Conservation (phyloP, 1,140 invertebrate genomes). For the Drosophila mojavensis region DNA sequence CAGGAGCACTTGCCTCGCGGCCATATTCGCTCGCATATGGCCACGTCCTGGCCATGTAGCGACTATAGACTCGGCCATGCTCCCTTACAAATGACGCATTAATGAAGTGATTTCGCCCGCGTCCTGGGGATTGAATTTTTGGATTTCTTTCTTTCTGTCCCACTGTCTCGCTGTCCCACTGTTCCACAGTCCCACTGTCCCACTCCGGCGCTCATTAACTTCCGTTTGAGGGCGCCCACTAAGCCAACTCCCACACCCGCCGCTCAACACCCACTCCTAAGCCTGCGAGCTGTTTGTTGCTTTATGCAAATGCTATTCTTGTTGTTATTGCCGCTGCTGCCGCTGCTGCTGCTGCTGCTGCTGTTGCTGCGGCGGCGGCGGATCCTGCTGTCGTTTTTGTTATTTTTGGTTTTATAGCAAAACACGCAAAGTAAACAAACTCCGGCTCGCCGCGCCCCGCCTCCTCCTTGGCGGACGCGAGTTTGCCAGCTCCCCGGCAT, state of each 20-base stretch:
- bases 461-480: slow-evolving; percentile 9
- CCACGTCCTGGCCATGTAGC: slow-evolving; percentile 36
- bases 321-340: slow-evolving; percentile 67
- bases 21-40: slow-evolving; percentile 62
- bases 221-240: slow-evolving; percentile 59
- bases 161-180: slow-evolving; percentile 4
- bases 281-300: slow-evolving; percentile 62
- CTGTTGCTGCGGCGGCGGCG: slow-evolving; percentile 25
- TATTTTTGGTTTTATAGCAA: slow-evolving; percentile 76
- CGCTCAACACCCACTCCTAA: slow-evolving; percentile 6
- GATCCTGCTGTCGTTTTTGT: slow-evolving; percentile 38
- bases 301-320: slow-evolving; percentile 83
- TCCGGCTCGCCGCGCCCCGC: slow-evolving; percentile 26
- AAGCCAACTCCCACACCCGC: slow-evolving; percentile 7
- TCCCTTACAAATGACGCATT: slow-evolving; percentile 77
- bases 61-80: slow-evolving; percentile 50
- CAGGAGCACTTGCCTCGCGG: slow-evolving; percentile 50
- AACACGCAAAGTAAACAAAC: slow-evolving; percentile 80
- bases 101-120: slow-evolving; percentile 75
- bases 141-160: slow-evolving; percentile 43
- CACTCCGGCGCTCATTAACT: slow-evolving; percentile 66
- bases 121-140: slow-evolving; percentile 54
- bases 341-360: slow-evolving; percentile 12
- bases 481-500: slow-evolving; percentile 53
- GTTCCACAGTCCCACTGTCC: neutral